Evolutionary conservation across 2,797 vertebrate genomes (phyloP).

Genomic region (Hozukius guyotensis): DNA sequence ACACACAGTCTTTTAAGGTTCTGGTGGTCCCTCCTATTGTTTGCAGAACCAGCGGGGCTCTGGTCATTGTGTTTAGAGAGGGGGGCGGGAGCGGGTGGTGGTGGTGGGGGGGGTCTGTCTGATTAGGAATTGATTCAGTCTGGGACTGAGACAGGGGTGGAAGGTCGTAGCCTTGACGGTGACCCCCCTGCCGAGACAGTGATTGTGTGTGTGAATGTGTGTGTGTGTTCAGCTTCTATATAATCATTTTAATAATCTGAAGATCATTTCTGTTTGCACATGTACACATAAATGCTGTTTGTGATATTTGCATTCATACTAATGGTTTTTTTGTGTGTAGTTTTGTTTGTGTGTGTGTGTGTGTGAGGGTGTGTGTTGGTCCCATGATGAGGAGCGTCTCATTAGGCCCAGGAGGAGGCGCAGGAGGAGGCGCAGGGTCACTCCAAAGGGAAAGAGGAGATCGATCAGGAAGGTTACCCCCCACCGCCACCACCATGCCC

Average conservation of each 20-base stretch:
- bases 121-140: constrained; percentile 81
- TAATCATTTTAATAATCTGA: background rate
- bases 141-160: constrained; percentile 73
- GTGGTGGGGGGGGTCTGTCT: constrained; percentile 59
- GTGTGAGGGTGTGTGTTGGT: constrained; percentile 20
- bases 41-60: constrained; percentile 52
- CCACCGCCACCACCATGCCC: constrained; percentile 12
- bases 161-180: constrained; percentile 69
- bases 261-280: background rate
- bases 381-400: constrained; percentile 66
- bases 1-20: constrained; percentile 23
- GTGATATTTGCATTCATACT: background rate
- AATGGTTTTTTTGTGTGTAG: background rate
- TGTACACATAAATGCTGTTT: background rate
- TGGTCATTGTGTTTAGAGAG: constrained; percentile 64
- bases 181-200: constrained; percentile 47
- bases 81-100: background rate
- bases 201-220: constrained; percentile 6
- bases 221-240: background rate
- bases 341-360: background rate
- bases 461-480: constrained; percentile 74
- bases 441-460: constrained; percentile 74
- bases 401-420: constrained; percentile 74
- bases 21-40: constrained; percentile 57
- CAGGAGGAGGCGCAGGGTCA: constrained; percentile 78